These are phyloP conservation scores for Leucopternis melanops DNA, from an alignment of 2,113 vertebrate species.

Conservation along the genomic window DNA sequence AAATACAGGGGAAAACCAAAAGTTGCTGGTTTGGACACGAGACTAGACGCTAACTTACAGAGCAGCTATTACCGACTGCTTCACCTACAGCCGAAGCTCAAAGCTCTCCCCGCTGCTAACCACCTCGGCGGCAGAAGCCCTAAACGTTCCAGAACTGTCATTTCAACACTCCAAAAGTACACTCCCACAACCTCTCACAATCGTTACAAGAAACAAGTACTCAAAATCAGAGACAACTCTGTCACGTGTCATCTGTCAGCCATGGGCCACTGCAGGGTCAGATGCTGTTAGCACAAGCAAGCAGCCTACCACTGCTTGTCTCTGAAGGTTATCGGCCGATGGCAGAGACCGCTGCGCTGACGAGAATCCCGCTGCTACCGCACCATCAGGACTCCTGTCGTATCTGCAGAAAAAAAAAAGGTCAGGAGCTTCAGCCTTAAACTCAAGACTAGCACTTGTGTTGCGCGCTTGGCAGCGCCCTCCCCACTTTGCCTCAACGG, in stretches of 20 bases:
- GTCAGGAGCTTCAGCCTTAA: neutral
- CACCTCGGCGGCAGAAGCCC: neutral
- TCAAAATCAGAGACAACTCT: rapidly evolving
- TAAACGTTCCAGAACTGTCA: rapidly evolving
- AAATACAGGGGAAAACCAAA: too few relatives aligned
- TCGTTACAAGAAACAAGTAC: rapidly evolving
- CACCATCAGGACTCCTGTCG: slow-evolving; percentile 64
- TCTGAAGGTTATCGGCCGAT: slow-evolving; percentile 79
- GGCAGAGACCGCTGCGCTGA: slow-evolving; percentile 72
- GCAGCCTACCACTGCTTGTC: slow-evolving; percentile 79
- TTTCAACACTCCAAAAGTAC: rapidly evolving
- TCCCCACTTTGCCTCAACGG: neutral
- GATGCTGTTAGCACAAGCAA: neutral
- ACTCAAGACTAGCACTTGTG: too few relatives aligned
- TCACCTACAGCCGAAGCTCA: neutral
- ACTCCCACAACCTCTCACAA: neutral
- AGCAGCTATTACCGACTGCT: neutral
- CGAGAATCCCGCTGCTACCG: slow-evolving; percentile 45
- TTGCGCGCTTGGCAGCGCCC: rapidly evolving
- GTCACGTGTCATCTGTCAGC: rapidly evolving
- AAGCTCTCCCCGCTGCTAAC: neutral
- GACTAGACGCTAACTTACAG: rapidly evolving
- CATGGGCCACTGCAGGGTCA: too few relatives aligned
- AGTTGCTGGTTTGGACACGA: rapidly evolving
- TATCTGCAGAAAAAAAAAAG: slow-evolving; percentile 47